Evolutionary conservation across 2,888 invertebrate genomes (phyloP).

Genomic region (Adelphocoris suturalis): DNA sequence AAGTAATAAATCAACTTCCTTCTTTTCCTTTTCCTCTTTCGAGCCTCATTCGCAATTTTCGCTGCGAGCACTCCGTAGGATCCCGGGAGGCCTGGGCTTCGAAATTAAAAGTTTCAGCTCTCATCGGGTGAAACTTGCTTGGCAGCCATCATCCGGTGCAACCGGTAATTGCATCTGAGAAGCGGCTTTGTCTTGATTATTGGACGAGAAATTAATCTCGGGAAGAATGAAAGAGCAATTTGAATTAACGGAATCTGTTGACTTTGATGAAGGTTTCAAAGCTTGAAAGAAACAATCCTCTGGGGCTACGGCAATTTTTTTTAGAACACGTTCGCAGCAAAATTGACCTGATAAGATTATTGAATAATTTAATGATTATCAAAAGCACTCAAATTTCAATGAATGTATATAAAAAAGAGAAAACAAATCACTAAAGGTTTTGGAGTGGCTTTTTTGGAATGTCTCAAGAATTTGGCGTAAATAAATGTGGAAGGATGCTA

Average conservation of each 20-base stretch:
- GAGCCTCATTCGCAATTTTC: constrained; percentile 34
- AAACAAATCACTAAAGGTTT: too few relatives aligned
- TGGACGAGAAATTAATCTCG: constrained; percentile 14
- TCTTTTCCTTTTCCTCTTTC: constrained; percentile 31
- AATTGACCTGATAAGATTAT: too few relatives aligned
- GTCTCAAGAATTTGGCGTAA: too few relatives aligned
- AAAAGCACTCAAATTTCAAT: too few relatives aligned
- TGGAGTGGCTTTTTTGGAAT: too few relatives aligned
- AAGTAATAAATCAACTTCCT: constrained; percentile 51
- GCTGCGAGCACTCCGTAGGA: background rate
- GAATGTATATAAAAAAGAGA: too few relatives aligned
- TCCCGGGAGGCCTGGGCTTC: background rate
- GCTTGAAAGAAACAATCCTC: background rate
- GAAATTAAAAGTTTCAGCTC: constrained; percentile 23
- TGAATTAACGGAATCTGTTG: constrained; percentile 1
- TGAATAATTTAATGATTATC: too few relatives aligned
- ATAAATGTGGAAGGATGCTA: too few relatives aligned
- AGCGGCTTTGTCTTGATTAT: constrained; percentile 9
- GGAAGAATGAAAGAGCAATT: background rate
- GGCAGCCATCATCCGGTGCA: constrained; percentile 4
- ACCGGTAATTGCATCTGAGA: constrained; percentile 2
- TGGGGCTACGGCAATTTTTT: too few relatives aligned
- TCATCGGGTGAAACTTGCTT: constrained; percentile 8
- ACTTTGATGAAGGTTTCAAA: background rate
- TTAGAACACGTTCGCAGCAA: too few relatives aligned